Conservation (phyloP, 2,113 vertebrate species). For the Microtus montanus region DNA sequence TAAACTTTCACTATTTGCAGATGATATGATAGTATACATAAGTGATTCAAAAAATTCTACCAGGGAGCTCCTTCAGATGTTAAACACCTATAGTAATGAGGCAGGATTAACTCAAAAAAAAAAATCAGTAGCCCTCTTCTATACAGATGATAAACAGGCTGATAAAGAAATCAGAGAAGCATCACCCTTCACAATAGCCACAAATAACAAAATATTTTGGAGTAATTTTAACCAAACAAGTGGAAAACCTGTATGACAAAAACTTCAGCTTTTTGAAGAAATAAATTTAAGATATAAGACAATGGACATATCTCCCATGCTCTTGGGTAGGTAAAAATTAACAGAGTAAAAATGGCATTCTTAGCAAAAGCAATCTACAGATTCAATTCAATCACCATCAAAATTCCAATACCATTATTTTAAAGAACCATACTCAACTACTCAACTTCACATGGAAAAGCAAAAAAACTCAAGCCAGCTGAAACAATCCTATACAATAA, state of each 20-base stretch:
- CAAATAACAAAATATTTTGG: background rate
- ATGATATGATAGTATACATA: background rate
- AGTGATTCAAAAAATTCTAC: background rate
- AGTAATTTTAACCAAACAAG: background rate
- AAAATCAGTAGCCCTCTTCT: background rate
- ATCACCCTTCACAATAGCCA: background rate
- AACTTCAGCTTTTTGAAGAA: background rate
- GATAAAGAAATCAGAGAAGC: background rate
- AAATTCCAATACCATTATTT: background rate
- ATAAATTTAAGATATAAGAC: background rate
- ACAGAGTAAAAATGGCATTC: background rate
- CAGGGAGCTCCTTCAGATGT: background rate
- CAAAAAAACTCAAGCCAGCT: background rate
- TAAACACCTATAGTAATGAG: background rate
- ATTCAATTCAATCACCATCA: background rate
- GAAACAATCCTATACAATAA: background rate
- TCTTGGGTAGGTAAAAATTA: background rate
- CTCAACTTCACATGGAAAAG: background rate
- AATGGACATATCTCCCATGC: background rate
- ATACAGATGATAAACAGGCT: background rate
- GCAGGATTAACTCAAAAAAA: background rate
- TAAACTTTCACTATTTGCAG: background rate
- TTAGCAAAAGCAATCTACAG: background rate
- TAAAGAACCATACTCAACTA: background rate
- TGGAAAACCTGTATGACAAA: background rate